Evolutionary conservation across 2,113 vertebrate species (phyloP).

Genomic region (Hylia prasina): DNA sequence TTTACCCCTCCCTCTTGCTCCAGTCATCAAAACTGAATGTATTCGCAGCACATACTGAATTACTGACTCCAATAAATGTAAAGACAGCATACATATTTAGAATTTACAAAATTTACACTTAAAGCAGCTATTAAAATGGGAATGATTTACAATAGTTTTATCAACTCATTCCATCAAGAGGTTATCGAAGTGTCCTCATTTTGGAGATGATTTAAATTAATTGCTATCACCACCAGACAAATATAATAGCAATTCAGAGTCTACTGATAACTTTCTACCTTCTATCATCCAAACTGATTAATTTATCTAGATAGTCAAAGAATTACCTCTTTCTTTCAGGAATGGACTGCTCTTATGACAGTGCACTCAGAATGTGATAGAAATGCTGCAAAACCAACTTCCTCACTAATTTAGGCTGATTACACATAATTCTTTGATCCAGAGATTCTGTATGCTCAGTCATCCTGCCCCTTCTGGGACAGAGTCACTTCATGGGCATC

Average conservation of each 20-base stretch:
- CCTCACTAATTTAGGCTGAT: background rate
- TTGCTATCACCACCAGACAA: background rate
- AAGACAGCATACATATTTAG: background rate
- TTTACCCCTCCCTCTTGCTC: background rate
- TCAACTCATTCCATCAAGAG: background rate
- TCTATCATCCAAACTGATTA: background rate
- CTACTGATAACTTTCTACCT: background rate
- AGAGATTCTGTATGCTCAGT: background rate
- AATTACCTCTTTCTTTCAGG: background rate
- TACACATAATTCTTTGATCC: background rate
- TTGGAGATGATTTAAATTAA: background rate
- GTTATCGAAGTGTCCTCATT: background rate
- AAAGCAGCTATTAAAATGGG: background rate
- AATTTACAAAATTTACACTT: background rate
- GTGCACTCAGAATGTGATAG: background rate
- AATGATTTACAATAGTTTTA: background rate
- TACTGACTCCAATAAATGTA: background rate
- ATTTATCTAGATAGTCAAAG: background rate
- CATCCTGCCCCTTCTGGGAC: background rate
- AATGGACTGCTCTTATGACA: background rate
- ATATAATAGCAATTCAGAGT: background rate
- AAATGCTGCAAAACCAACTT: background rate
- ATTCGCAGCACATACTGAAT: background rate
- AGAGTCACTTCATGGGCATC: background rate
- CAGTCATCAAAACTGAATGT: background rate